Base-by-base conservation (phyloP, 2,797 vertebrate genomes). In the Prunella strophiata region DNA sequence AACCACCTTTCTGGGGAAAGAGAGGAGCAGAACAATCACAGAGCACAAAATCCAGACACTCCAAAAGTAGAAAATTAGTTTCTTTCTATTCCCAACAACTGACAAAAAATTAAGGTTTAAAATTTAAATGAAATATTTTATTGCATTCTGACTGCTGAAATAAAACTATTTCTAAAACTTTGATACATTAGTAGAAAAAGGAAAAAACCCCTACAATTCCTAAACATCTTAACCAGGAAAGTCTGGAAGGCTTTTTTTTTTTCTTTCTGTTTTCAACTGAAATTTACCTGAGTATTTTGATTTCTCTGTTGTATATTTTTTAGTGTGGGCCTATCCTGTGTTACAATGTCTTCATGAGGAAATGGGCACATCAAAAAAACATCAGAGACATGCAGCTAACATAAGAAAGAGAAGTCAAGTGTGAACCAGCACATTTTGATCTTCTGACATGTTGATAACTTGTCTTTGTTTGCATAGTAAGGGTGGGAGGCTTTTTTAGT, bases 1-100 rank as follows among this genome's bases (percentile, higher is more conserved):
- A 89, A 85, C 62, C 85, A 89, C 62, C 62, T 95, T 95, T 89
- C 78, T 81, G 68, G 68, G 72, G 36, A 68, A 83, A 77, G 57
- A 58, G 47, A 42, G 50, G 22, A 84, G 34, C n/a, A 90, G 55
- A 88, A 84, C 23, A 73, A 81, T 81, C 42, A 72, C 66, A 92
- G 48, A 77, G 10, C 34, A 74, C 30, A 83, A 88, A 83, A 92
- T 47, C 15, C n/a, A 89, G 74, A 52, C 20, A 52, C 65, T 94
- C 16, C 9, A 67, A 61, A 91, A 38, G 17, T 16, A 66, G 40
- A 85, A 91, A 73, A 51, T 40, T 1, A 62, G 13, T 76, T 63
- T 78, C 2, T 88, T 80, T 87, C 20, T 36, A 7, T 85, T 85
- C 80, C 23, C 13, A 87, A 48, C 10, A 76, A 47, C 20, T 76